phyloP scores from a whole-genome alignment of 2,113 vertebrate species.

The Copsychus sechellarum region DNA sequence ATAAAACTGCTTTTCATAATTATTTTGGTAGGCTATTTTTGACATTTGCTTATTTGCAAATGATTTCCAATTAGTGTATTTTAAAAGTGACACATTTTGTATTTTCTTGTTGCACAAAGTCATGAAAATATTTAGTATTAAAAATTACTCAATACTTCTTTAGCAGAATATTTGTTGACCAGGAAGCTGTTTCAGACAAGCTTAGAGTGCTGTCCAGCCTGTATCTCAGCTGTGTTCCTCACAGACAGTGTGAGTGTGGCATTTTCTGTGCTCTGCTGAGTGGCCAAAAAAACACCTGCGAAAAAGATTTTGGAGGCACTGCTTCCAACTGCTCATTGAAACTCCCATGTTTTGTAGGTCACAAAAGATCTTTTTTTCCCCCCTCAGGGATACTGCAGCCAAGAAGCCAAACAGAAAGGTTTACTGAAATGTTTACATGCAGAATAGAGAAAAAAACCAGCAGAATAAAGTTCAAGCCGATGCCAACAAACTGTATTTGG shows the following conservation, averaged over 20 bases:
- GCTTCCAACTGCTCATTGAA: rapidly evolving
- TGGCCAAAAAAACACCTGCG: not conserved
- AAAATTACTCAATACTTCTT: not conserved
- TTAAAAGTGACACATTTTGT: not conserved
- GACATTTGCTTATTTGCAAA: not conserved
- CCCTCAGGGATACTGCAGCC: not conserved
- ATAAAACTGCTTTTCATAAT: not conserved
- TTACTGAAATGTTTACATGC: not conserved
- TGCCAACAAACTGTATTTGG: not conserved
- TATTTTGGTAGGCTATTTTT: not conserved
- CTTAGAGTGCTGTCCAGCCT: not conserved
- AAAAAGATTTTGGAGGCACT: not conserved
- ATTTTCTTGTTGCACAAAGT: not conserved
- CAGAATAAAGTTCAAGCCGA: not conserved
- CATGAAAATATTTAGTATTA: not conserved
- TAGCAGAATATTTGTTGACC: not conserved
- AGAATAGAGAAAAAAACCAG: not conserved
- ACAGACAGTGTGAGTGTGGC: not conserved
- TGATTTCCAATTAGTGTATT: not conserved
- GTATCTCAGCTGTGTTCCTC: not conserved
- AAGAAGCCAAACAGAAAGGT: not conserved
- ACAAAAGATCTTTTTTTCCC: not conserved
- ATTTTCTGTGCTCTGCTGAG: not conserved
- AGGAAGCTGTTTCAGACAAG: not conserved
- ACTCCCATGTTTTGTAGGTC: not conserved